Base-by-base conservation (phyloP, 2,888 invertebrate genomes). In the Athripsodes cinereus region DNA sequence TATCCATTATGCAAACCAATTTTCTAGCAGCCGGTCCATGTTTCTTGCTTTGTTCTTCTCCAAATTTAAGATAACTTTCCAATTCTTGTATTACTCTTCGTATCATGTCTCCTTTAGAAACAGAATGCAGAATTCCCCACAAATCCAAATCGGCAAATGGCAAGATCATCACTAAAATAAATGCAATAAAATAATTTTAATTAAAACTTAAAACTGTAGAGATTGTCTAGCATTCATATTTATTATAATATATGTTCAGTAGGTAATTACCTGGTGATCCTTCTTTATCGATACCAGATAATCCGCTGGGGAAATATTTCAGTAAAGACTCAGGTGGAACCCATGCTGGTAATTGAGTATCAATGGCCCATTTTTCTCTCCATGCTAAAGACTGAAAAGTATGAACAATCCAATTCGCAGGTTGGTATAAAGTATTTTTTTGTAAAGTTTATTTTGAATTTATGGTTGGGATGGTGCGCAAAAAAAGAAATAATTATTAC, bases 81-180 rank as follows among this genome's bases (percentile, higher is more conserved):
- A 92, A 70, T 22, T 81, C 71, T 62, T 82, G 74, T 3, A 90
- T 78, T 11, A 90, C 83, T 71, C 83, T 80, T 63, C 84, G 83
- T 61, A 92, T 84, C 66, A 91, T 79, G 65, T 92, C 92, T 2
- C 83, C 81, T 65, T 85, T 83, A 2, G 82, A 79, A 0, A 84
- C 82, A 1, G 88, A 82, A 68, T 92, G 90, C 63, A 93, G 74
- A 62, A 92, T 74, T 2, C 93, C 93, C 75, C 86, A 87, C 53
- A 90, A 81, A 69, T 96, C 95, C 62, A 92, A 72, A 0, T 88
- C 88, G 63, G 86, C 83, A 69, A 93, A 90, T 0, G 92, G 92
- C 34, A 92, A 81, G 11, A 92, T 80, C 66, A 90, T 85, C 16
- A 94, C 88, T 83, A 69, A 70, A 58, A 5, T 44, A 44, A 44